Evolutionary conservation across 2,113 vertebrate species (phyloP), one percentile per base, ranked within the genome.

Genomic region (Fregata magnificens): DNA sequence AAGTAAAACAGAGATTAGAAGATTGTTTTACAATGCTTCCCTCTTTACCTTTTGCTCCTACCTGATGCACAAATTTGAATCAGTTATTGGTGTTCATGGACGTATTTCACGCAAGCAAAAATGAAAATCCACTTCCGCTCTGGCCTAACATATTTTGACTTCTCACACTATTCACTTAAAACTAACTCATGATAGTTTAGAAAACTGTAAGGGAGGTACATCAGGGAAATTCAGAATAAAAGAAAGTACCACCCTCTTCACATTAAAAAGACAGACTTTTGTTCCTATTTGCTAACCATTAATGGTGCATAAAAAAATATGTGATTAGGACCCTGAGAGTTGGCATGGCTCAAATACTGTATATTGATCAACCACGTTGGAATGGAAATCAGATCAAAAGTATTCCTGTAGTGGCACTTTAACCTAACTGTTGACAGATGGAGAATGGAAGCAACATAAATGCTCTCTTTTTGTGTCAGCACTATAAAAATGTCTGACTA

Each of bases 391-490:
- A 97, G 97, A 98, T 97, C 96, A 97, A 97, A 98, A 98, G 96
- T 95, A 95, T 96, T 94, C 73, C 93, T 93, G 49, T 94, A 95
- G 97, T 88, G 96, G 95, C 88, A 95, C 80, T 98, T 96, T 94
- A 91, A 96, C 97, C 96, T 97, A 98, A 98, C 97, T 96, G 95
- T 98, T 98, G 98, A 98, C 98, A 98, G 97, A 98, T 98, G 98
- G 97, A 95, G 95, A 98, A 97, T 96, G 87, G 97, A 97, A 98
- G 95, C 92, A 97, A 96, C 90, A 44, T 97, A 97, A 98, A 98
- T 94, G 96, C 95, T 97, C 96, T 97, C 95, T 98, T 97, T 98
- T 98, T 96, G 93, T 98, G 97, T 98, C 98, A 98, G 98, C 97
- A 96, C 98, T 90, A 98, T 98, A 98, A 98, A 98, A 98, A 98